phyloP scores from a whole-genome alignment of 23 tunicate genomes.

The Ciona savignyi region DNA sequence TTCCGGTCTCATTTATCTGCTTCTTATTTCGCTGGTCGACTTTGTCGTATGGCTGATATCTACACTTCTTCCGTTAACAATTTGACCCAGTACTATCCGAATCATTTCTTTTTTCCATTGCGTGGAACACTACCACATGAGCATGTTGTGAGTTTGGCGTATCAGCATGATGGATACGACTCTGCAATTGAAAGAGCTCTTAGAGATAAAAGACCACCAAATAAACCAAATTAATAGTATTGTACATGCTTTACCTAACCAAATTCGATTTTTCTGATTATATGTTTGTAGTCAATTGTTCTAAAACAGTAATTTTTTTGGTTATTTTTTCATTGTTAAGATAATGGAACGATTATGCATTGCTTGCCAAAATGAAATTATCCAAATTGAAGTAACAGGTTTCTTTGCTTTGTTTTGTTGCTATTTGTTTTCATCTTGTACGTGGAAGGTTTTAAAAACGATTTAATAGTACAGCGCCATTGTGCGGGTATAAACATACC shows the following conservation, averaged over 20 bases:
- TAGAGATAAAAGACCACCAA: conserved; percentile 11
- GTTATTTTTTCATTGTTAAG: no score
- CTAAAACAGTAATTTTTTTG: no score
- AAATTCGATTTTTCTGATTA: no score
- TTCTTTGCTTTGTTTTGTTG: no score
- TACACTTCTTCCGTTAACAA: conserved; percentile 91
- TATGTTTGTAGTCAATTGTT: no score
- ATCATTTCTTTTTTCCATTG: conserved; percentile 86
- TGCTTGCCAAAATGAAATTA: no score
- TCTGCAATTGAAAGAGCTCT: conserved; percentile 44
- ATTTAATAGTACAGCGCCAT: no score
- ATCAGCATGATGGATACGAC: conserved; percentile 77
- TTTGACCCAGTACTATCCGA: conserved; percentile 44
- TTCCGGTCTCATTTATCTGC: conserved; percentile 79
- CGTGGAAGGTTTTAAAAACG: no score
- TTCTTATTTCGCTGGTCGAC: conserved; percentile 65
- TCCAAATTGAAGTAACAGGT: no score
- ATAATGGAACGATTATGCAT: no score
- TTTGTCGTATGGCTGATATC: conserved; percentile 87
- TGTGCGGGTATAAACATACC: no score
- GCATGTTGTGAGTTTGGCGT: conserved; percentile 50
- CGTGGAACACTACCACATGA: conserved; percentile 90
- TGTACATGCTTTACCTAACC: neutral
- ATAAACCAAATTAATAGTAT: neutral
- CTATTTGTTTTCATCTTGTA: no score